Conservation (phyloP, 2,797 vertebrate species). For the Lacerta viridis region DNA sequence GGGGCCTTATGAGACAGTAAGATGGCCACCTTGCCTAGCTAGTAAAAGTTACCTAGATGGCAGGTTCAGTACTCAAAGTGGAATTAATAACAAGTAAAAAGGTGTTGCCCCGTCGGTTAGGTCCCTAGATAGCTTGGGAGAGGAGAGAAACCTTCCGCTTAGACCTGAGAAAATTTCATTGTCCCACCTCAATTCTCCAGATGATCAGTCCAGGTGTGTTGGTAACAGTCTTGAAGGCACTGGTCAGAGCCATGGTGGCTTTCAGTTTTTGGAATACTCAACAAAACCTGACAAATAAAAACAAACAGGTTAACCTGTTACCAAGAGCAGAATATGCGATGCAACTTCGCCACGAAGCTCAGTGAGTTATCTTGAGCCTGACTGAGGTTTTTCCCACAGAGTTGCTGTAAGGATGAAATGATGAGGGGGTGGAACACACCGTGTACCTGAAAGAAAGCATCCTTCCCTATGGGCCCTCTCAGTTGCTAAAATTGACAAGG, state of each 20-base stretch:
- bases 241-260: conserved; percentile 83
- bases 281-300: not conserved
- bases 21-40: not conserved
- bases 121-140: not conserved
- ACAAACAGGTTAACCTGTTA: not conserved
- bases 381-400: too few species aligned
- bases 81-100: not conserved
- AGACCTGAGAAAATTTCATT: not conserved
- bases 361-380: too few species aligned
- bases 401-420: too few species aligned
- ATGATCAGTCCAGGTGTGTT: conserved; percentile 85
- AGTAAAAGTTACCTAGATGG: too few species aligned
- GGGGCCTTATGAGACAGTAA: too few species aligned
- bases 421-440: too few species aligned
- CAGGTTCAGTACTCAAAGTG: too few species aligned
- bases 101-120: not conserved
- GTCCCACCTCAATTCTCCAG: conserved; percentile 91
- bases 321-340: not conserved
- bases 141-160: not conserved
- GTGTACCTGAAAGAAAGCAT: too few species aligned
- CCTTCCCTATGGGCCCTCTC: too few species aligned
- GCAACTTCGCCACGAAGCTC: too few species aligned
- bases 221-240: conserved; percentile 87
- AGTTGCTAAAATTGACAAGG: too few species aligned
- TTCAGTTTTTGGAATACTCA: not conserved